These are phyloP conservation scores for Agrotis exclamationis DNA, from an alignment of 2,888 invertebrate genomes.

Conservation along the genomic window DNA sequence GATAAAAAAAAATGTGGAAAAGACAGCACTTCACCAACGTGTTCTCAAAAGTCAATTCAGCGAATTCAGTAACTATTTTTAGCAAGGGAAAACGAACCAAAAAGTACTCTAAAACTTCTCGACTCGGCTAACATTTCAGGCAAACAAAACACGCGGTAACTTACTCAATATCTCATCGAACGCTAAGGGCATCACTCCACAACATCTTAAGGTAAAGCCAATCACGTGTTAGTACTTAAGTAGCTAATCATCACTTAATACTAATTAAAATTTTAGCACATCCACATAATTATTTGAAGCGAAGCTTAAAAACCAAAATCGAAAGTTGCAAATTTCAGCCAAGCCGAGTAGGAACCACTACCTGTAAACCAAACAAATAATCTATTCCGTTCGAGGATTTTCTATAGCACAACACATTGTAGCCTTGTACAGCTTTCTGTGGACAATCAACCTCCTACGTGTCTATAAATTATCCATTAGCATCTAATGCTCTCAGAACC, in stretches of 20 bases:
- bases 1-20: too few species aligned
- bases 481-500: slow-evolving; percentile 40
- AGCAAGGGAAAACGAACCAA: neutral
- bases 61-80: neutral
- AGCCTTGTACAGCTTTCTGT: neutral
- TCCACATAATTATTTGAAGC: too few species aligned
- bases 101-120: slow-evolving; percentile 6
- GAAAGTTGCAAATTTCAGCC: neutral
- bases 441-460: neutral
- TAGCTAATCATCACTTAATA: too few species aligned
- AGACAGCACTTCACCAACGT: neutral
- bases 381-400: too few species aligned
- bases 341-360: neutral
- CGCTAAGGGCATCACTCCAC: slow-evolving; percentile 40
- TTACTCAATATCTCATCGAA: slow-evolving; percentile 55
- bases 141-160: slow-evolving; percentile 38
- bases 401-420: too few species aligned
- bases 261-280: too few species aligned
- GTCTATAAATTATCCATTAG: slow-evolving; percentile 64
- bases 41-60: neutral
- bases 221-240: too few species aligned
- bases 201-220: too few species aligned
- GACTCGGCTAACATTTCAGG: slow-evolving; percentile 36
- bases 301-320: too few species aligned
- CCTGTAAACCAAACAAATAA: too few species aligned